A percentile compares a stretch with the other conserved stretches of the same genome.
Evolutionary conservation across 2,113 vertebrate genomes (phyloP).

Genomic region (Pimephales promelas): DNA sequence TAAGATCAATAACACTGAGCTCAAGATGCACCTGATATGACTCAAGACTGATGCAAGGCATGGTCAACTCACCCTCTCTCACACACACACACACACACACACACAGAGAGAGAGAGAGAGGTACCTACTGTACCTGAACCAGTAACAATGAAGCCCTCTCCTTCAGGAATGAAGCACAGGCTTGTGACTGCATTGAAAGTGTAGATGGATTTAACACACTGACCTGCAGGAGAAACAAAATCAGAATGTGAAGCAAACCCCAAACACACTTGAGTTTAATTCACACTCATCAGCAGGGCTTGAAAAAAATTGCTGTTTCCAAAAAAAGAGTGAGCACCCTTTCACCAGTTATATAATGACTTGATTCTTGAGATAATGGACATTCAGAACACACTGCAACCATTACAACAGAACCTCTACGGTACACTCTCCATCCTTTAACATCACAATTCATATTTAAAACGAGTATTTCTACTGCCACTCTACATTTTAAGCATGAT

Average conservation of each 20-base stretch:
- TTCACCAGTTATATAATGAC: slow-evolving; percentile 12
- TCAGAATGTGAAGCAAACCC: not conserved
- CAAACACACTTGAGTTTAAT: slow-evolving; percentile 25
- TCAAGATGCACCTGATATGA: slow-evolving; percentile 8
- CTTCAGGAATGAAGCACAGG: slow-evolving; percentile 76
- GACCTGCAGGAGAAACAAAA: slow-evolving; percentile 65
- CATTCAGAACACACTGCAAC: slow-evolving; percentile 1
- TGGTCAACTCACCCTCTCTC: not conserved
- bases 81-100: no score
- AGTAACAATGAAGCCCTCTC: slow-evolving; percentile 73
- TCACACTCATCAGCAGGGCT: not conserved
- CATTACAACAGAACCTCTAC: not conserved
- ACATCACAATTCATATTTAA: no score
- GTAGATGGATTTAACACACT: slow-evolving; percentile 80
- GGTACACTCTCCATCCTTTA: not conserved
- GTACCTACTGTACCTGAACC: slow-evolving; percentile 74
- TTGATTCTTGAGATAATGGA: slow-evolving; percentile 6
- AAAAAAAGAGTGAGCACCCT: not conserved
- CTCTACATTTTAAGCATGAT: not conserved
- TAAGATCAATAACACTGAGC: slow-evolving; percentile 38
- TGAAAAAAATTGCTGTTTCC: not conserved
- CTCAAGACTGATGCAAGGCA: not conserved
- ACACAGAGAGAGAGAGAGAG: not conserved
- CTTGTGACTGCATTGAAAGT: slow-evolving; percentile 77
- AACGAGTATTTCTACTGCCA: not conserved